A percentile compares a stretch with the other conserved stretches of the same genome.
These are phyloP conservation scores for Microctenopoma lineatum DNA, from an alignment of 2,797 vertebrate genomes.

Conservation along the genomic window DNA sequence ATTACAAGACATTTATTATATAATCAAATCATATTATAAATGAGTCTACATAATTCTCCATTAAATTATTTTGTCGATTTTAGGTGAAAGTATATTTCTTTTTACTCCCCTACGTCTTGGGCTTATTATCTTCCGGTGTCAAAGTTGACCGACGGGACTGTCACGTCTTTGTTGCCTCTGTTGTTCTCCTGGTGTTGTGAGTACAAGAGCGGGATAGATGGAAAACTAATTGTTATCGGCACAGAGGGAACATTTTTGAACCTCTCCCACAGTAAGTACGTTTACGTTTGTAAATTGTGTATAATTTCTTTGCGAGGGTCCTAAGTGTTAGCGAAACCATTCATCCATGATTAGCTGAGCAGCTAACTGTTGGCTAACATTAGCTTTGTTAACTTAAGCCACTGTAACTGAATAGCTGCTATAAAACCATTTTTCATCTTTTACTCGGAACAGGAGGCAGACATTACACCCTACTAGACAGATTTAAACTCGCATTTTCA, in stretches of 20 bases:
- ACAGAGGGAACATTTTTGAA: constrained; percentile 12
- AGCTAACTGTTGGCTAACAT: constrained; percentile 60
- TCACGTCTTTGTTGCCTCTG: constrained; percentile 80
- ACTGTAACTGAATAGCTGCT: background rate
- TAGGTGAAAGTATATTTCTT: background rate
- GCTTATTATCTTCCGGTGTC: constrained; percentile 73
- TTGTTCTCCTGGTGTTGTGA: constrained; percentile 26
- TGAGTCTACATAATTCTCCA: fast-evolving
- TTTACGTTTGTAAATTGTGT: background rate
- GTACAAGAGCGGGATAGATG: constrained; percentile 49
- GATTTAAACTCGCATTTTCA: background rate
- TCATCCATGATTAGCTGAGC: constrained; percentile 65
- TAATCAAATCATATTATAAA: fast-evolving
- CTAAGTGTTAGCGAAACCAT: constrained; percentile 41
- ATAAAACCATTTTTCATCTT: no score
- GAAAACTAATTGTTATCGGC: constrained; percentile 21
- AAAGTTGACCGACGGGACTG: constrained; percentile 77
- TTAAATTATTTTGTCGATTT: fast-evolving
- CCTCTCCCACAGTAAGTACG: constrained; percentile 57
- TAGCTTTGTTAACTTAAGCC: constrained; percentile 53
- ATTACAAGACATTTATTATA: fast-evolving
- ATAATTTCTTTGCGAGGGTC: background rate
- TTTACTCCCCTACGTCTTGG: background rate
- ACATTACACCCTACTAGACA: fast-evolving
- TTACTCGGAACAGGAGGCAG: background rate